Percentiles rank a stretch among this genome's conserved stretches.
Evolutionary conservation across 2,888 invertebrate genomes (phyloP).

Genomic region (Thelaira solivaga): DNA sequence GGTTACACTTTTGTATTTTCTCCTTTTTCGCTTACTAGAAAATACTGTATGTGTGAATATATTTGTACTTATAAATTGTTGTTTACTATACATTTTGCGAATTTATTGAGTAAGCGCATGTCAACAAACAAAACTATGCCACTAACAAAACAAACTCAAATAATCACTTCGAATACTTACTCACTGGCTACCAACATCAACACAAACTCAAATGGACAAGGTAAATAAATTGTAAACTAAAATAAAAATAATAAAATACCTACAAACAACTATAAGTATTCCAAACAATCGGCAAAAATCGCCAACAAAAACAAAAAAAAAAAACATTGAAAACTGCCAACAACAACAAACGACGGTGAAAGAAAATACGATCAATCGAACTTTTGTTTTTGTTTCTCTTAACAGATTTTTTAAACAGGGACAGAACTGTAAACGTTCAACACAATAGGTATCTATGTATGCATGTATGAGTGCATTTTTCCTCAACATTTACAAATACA

Average conservation of each 20-base stretch:
- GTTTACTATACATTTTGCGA: conserved; percentile 41
- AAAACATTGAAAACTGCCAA: conserved; percentile 1
- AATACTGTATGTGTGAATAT: too few relatives aligned
- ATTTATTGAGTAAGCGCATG: conserved; percentile 53
- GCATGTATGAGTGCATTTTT: not conserved
- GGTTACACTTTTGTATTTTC: conserved; percentile 17
- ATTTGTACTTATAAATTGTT: conserved; percentile 13
- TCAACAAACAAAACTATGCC: conserved; percentile 48
- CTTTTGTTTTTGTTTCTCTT: too few relatives aligned
- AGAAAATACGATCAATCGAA: conserved; percentile 30
- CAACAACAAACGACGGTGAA: not conserved
- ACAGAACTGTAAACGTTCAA: not conserved
- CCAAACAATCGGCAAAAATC: not conserved
- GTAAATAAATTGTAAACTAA: conserved; percentile 5
- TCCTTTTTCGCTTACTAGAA: conserved; percentile 6
- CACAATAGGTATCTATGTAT: not conserved
- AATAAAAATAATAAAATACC: too few relatives aligned
- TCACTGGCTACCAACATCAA: not conserved
- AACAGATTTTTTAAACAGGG: not conserved
- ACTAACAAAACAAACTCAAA: conserved; percentile 32
- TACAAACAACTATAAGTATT: conserved; percentile 4
- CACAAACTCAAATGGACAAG: not conserved
- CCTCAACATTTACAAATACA: not conserved
- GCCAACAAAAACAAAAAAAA: not conserved
- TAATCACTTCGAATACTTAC: too few relatives aligned